A percentile compares a stretch with the other conserved stretches of the same genome.
Evolutionary conservation across 2,113 vertebrate species (phyloP).

Genomic region (Bos javanicus): DNA sequence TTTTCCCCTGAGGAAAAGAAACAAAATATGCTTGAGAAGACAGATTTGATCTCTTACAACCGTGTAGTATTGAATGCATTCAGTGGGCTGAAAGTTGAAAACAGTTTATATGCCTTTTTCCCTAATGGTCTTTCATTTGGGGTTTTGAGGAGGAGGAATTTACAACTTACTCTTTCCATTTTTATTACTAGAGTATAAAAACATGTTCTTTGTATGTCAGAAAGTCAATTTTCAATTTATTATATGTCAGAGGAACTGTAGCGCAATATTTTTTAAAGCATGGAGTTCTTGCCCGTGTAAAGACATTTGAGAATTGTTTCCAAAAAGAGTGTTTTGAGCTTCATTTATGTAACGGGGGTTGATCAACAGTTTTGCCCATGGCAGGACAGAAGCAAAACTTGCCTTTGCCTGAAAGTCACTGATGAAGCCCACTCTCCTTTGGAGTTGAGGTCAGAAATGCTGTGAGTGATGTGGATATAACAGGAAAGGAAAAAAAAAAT

Average conservation of each 20-base stretch:
- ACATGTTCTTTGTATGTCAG: not conserved
- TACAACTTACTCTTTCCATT: slow-evolving; percentile 1
- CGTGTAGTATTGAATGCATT: not conserved
- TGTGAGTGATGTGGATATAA: not conserved
- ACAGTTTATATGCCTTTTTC: slow-evolving; percentile 23
- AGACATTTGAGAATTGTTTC: not conserved
- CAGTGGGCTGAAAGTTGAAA: not conserved
- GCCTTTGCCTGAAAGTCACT: not conserved
- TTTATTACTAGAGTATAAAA: slow-evolving; percentile 19
- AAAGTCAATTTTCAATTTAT: slow-evolving; percentile 30
- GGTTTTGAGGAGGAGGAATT: slow-evolving; percentile 39
- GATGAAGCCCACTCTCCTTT: not conserved
- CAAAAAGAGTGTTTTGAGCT: not conserved
- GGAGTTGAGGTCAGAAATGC: not conserved
- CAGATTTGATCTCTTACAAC: not conserved
- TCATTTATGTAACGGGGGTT: not conserved
- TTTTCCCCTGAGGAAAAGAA: slow-evolving; percentile 35
- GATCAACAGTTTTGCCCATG: not conserved
- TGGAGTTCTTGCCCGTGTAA: not conserved
- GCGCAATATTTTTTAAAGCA: not conserved
- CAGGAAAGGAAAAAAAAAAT: not conserved
- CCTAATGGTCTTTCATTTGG: slow-evolving; percentile 18
- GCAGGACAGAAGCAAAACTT: not conserved
- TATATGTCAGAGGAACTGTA: not conserved
- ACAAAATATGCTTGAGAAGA: not conserved